Evolutionary conservation across 2,797 vertebrate genomes (phyloP), one percentile per base, ranked within the genome.

Genomic region (Picus viridis): DNA sequence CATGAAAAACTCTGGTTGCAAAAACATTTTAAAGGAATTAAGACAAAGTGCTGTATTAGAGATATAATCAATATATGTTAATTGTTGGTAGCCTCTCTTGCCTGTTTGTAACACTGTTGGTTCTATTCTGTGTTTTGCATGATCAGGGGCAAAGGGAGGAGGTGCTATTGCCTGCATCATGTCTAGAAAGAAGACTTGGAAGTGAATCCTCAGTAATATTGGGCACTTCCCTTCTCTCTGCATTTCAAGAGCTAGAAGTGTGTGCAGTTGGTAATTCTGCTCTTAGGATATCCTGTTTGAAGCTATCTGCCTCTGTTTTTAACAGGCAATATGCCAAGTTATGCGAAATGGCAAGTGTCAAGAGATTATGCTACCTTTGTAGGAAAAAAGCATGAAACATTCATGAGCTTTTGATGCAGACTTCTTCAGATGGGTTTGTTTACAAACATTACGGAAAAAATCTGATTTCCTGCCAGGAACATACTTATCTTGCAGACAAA

Each of bases 141-240:
- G 30, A 57, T n/a, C 32, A 56, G 20, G 43, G n/a, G 67, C 47
- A 61, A 10, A 62, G 57, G 18, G 16, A 65, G 30, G 41, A 83
- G 76, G 24, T 77, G 27, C 27, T 13, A 0, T 68, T 84, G 68
- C 23, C 49, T 59, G 30, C 2, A 0, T 77, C 2, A 0, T 2
- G 1, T n/a, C 74, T 67, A 64, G 36, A 68, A 45, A 15, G 27
- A 15, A 57, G 18, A 53, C 34, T n/a, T 12, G 57, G 56, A 62
- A 69, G 34, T 41, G 65, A 68, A 9, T 67, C 34, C 10, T 41
- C 0, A 2, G 7, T 54, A 32, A 27, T 26, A 36, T 65, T 23
- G 47, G 18, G 9, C 10, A n/a, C 34, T 77, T 83, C 45, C 5
- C 16, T 68, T 74, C 7, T 76, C 10, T 69, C 17, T 71, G 5